Conservation (phyloP, 2,888 invertebrate species). For the Colostygia pectinataria region DNA sequence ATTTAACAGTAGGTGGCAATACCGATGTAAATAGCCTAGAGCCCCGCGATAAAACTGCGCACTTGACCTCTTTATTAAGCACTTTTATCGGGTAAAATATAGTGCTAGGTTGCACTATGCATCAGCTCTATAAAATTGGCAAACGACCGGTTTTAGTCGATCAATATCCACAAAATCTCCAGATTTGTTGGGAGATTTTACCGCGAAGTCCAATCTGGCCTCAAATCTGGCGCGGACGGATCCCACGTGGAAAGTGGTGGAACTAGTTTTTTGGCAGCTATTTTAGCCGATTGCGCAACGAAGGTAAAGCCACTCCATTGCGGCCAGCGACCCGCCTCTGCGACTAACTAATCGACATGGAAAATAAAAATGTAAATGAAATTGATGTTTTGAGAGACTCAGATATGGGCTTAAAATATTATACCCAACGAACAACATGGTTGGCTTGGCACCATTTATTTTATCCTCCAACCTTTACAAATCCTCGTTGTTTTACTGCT, state of each 20-base stretch:
- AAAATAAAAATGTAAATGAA: conserved; percentile 71
- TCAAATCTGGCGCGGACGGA: conserved; percentile 46
- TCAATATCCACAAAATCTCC: conserved; percentile 18
- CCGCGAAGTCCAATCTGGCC: conserved; percentile 29
- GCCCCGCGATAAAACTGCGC: conserved; percentile 51
- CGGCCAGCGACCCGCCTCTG: conserved; percentile 65
- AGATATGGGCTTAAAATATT: conserved; percentile 42
- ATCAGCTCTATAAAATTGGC: conserved; percentile 42
- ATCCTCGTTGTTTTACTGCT: conserved; percentile 14
- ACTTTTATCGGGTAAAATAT: conserved; percentile 57
- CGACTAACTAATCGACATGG: conserved; percentile 51
- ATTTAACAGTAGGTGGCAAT: conserved; percentile 44
- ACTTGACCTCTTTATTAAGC: conserved; percentile 68
- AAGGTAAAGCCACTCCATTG: conserved; percentile 51
- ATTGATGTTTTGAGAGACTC: conserved; percentile 58
- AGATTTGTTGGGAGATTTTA: conserved; percentile 26
- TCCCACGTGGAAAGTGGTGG: conserved; percentile 54
- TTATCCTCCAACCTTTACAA: conserved; percentile 11
- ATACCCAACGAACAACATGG: conserved; percentile 15
- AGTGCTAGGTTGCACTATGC: conserved; percentile 40
- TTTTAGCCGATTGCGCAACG: conserved; percentile 71
- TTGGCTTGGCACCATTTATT: conserved; percentile 22
- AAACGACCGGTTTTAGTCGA: conserved; percentile 22
- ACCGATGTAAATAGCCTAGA: conserved; percentile 48
- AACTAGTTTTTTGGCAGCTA: conserved; percentile 75